phyloP scores from a whole-genome alignment of 2,888 invertebrate species.

The Neuroscelio doddi region DNA sequence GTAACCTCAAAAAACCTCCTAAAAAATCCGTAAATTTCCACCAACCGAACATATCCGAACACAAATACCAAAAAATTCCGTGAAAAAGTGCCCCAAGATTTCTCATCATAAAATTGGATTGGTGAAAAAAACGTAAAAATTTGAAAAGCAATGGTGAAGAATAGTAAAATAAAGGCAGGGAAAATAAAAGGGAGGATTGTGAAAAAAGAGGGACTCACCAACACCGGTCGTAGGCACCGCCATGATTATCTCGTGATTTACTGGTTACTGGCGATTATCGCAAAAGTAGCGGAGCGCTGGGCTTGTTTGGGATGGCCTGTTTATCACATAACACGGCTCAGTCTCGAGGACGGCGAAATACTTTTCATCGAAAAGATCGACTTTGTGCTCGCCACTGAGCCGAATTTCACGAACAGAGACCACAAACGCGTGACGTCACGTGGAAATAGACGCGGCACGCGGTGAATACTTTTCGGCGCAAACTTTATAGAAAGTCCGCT shows the following conservation, averaged over 20 bases:
- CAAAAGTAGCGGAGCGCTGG: constrained; percentile 29
- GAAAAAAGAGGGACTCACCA: constrained; percentile 80
- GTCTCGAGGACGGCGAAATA: constrained; percentile 30
- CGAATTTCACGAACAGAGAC: constrained; percentile 1
- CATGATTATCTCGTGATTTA: constrained; percentile 75
- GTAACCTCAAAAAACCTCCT: too few species aligned
- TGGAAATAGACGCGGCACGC: too few species aligned
- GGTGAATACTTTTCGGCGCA: too few species aligned
- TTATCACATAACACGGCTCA: constrained; percentile 44
- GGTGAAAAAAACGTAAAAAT: not conserved
- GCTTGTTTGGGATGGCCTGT: constrained; percentile 32
- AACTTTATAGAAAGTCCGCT: too few species aligned
- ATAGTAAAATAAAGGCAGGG: constrained; percentile 15
- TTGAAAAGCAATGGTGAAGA: not conserved
- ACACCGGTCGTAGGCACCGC: constrained; percentile 93
- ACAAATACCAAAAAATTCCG: too few species aligned
- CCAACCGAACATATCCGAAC: too few species aligned
- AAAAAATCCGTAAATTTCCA: too few species aligned
- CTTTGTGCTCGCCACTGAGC: constrained; percentile 3
- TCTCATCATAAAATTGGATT: not conserved
- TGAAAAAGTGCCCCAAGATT: too few species aligned
- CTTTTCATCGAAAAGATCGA: constrained; percentile 42
- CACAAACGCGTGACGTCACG: too few species aligned
- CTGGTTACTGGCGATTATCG: constrained; percentile 34
- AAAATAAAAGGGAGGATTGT: too few species aligned